Percentiles rank a stretch among this genome's conserved stretches.
Conservation (phyloP, 2,797 vertebrate genomes). For the Silurus aristotelis region DNA sequence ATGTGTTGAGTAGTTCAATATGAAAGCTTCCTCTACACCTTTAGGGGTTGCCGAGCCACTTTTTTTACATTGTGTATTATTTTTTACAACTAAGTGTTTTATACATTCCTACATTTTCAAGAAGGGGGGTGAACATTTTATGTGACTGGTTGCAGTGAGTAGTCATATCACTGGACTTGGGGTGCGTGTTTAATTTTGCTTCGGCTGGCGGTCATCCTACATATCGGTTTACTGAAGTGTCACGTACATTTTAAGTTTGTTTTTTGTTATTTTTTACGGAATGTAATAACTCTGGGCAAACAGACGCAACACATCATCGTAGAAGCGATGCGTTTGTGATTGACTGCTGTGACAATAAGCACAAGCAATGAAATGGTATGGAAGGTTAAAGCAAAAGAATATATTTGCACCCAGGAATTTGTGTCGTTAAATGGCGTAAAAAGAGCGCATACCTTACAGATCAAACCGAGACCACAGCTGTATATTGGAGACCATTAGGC, state of each 20-base stretch:
- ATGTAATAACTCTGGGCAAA: slow-evolving; percentile 27
- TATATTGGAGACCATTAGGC: neutral
- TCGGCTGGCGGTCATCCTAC: slow-evolving; percentile 4
- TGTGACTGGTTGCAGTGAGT: slow-evolving; percentile 28
- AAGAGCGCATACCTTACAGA: neutral
- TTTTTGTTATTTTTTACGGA: slow-evolving; percentile 11
- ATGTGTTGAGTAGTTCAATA: slow-evolving; percentile 68
- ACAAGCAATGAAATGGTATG: slow-evolving; percentile 1
- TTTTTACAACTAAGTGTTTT: slow-evolving; percentile 58
- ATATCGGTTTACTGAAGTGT: slow-evolving; percentile 29
- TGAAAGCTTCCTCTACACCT: slow-evolving; percentile 47
- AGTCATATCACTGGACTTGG: slow-evolving; percentile 36
- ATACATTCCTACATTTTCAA: slow-evolving; percentile 57
- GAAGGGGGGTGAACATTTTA: slow-evolving; percentile 9
- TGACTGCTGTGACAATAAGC: slow-evolving; percentile 33
- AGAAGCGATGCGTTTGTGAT: slow-evolving; percentile 44
- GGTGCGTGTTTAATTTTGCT: slow-evolving; percentile 7
- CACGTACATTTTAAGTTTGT: slow-evolving; percentile 31
- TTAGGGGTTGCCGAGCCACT: slow-evolving; percentile 33
- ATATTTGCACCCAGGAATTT: neutral
- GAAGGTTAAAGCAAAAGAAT: slow-evolving; percentile 2
- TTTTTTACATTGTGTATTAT: slow-evolving; percentile 52
- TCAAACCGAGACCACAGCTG: neutral
- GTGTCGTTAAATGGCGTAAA: neutral
- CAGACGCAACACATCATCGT: slow-evolving; percentile 14